Conservation (phyloP, 2,113 vertebrate species). For the Zosterops japonicus region DNA sequence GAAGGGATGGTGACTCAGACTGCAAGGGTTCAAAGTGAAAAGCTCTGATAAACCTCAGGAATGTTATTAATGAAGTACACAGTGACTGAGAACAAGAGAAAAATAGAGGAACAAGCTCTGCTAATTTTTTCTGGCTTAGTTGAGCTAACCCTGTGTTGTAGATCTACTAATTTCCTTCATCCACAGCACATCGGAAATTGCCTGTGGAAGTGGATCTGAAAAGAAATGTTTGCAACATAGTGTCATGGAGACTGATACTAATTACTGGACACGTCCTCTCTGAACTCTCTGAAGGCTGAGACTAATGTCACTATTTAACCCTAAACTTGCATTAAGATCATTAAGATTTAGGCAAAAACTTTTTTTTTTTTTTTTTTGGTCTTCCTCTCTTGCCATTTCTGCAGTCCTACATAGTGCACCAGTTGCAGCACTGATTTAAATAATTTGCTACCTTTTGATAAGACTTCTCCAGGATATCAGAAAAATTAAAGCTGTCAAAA, state of each 20-base stretch:
- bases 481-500: slow-evolving; percentile 85
- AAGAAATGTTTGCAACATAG: not conserved
- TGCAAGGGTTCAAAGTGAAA: not conserved
- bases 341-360: not conserved
- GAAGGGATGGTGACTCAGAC: not conserved
- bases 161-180: not conserved
- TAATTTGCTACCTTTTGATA: slow-evolving; percentile 30
- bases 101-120: not conserved
- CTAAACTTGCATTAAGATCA: not conserved
- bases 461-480: slow-evolving; percentile 38
- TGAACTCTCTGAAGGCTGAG: not conserved
- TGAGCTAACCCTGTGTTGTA: not conserved
- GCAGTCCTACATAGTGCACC: not conserved
- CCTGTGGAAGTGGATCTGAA: not conserved
- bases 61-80: not conserved
- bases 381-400: not conserved
- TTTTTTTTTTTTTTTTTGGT: not conserved
- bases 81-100: not conserved
- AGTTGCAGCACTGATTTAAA: slow-evolving; percentile 34
- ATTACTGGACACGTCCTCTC: not conserved
- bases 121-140: not conserved
- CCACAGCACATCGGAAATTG: not conserved
- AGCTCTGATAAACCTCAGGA: not conserved
- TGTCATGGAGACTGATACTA: not conserved
- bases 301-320: not conserved